Conservation (phyloP, 2,888 invertebrate genomes). For the Dioctria rufipes region DNA sequence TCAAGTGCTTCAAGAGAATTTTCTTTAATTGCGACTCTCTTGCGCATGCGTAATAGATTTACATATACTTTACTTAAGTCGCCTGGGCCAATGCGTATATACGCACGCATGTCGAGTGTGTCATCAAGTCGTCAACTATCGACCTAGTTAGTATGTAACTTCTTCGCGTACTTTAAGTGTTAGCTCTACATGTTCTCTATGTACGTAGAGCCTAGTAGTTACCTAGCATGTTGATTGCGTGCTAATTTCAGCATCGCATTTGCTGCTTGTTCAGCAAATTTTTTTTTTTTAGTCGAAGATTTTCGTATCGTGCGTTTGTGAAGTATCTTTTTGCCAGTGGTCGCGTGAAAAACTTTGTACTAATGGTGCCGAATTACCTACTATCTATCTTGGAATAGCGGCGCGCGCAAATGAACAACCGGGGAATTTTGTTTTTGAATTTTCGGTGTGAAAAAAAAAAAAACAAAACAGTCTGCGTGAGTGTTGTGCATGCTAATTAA, state of each 20-base stretch:
- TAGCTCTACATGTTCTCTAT: too few species aligned
- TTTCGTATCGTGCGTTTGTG: background rate
- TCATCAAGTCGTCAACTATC: background rate
- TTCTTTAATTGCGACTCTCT: background rate
- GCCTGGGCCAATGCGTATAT: constrained; percentile 12
- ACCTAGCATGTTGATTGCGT: constrained; percentile 45
- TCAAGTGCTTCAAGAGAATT: background rate
- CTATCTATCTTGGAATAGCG: background rate
- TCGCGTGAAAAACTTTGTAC: background rate
- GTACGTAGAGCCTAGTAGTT: background rate
- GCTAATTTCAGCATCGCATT: constrained; percentile 34
- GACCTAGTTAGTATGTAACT: constrained; percentile 1
- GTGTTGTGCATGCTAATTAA: background rate
- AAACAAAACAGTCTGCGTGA: background rate
- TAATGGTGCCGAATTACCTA: constrained; percentile 30
- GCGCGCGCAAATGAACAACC: background rate
- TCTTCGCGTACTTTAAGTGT: background rate
- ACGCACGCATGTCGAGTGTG: constrained; percentile 1
- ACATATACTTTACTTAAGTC: background rate
- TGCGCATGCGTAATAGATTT: background rate
- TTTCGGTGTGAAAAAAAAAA: too few species aligned
- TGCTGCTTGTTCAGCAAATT: constrained; percentile 16
- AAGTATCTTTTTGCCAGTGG: background rate
- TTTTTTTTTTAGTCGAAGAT: background rate
- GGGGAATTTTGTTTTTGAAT: too few species aligned